Percentiles rank a stretch among this genome's conserved stretches.
Evolutionary conservation across 2,888 invertebrate species (phyloP).

Genomic region (Elegia similella): DNA sequence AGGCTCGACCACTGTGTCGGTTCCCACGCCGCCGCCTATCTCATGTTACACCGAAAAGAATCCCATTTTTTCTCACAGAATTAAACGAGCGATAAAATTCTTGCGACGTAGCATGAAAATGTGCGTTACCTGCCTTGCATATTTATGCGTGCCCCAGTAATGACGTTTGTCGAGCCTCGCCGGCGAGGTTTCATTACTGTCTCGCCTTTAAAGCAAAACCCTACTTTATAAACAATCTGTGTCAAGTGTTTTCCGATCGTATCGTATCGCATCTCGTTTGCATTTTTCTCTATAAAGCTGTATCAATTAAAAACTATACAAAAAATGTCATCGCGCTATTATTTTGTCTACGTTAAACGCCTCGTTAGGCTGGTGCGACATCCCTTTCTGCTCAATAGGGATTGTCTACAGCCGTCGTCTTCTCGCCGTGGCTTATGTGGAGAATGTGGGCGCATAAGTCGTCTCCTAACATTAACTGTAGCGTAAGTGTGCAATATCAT

Average conservation of each 20-base stretch:
- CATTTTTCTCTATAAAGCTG: constrained; percentile 57
- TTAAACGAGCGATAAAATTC: constrained; percentile 81
- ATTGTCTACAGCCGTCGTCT: constrained; percentile 41
- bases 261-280: constrained; percentile 61
- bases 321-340: constrained; percentile 39
- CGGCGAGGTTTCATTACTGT: constrained; percentile 69
- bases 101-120: constrained; percentile 81
- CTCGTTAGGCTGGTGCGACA: constrained; percentile 46
- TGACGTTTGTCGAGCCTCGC: constrained; percentile 75
- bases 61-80: constrained; percentile 76
- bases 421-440: constrained; percentile 51
- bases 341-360: constrained; percentile 45
- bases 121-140: constrained; percentile 82
- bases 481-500: constrained; percentile 75
- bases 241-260: constrained; percentile 67
- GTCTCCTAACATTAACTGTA: constrained; percentile 67
- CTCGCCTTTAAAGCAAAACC: constrained; percentile 58
- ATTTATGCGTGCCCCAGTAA: constrained; percentile 78
- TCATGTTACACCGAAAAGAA: constrained; percentile 72
- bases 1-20: constrained; percentile 55
- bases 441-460: constrained; percentile 71
- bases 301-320: constrained; percentile 54
- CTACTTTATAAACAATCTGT: constrained; percentile 68
- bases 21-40: constrained; percentile 75
- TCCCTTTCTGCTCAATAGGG: constrained; percentile 41